These are phyloP conservation scores for Andrena hattorfiana DNA, from an alignment of 2,888 invertebrate species.

Conservation along the genomic window DNA sequence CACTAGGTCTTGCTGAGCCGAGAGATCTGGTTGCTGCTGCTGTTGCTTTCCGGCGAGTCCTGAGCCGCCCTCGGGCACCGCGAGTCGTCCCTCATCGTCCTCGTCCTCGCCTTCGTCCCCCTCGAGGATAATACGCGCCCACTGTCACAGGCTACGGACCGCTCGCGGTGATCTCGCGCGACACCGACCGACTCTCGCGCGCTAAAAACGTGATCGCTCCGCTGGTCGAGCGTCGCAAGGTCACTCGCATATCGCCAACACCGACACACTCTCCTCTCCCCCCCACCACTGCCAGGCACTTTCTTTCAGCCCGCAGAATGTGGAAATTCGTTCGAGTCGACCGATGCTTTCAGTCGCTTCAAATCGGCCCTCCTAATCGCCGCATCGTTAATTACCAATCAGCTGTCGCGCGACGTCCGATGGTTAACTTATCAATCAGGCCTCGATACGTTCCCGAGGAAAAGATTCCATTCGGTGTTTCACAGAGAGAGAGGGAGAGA, in stretches of 20 bases:
- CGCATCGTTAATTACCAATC: constrained; percentile 42
- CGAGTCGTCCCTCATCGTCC: constrained; percentile 61
- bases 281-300: neutral
- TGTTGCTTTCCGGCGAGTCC: constrained; percentile 71
- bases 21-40: neutral
- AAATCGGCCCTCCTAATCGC: constrained; percentile 32
- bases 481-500: neutral
- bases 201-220: constrained; percentile 28
- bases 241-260: constrained; percentile 44
- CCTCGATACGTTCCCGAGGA: constrained; percentile 45
- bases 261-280: neutral
- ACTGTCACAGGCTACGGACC: neutral
- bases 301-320: constrained; percentile 2
- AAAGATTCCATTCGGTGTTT: constrained; percentile 58
- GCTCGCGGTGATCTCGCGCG: constrained; percentile 6
- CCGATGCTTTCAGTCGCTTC: neutral
- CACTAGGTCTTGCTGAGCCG: constrained; percentile 59
- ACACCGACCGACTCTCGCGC: constrained; percentile 8
- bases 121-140: neutral
- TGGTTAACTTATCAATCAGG: constrained; percentile 46
- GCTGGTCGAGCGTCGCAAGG: constrained; percentile 34
- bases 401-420: constrained; percentile 34
- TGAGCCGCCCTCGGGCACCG: constrained; percentile 70
- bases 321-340: neutral
- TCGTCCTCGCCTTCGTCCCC: constrained; percentile 13